phyloP scores from a whole-genome alignment of 2,797 vertebrate species.

The Octomys mimax region DNA sequence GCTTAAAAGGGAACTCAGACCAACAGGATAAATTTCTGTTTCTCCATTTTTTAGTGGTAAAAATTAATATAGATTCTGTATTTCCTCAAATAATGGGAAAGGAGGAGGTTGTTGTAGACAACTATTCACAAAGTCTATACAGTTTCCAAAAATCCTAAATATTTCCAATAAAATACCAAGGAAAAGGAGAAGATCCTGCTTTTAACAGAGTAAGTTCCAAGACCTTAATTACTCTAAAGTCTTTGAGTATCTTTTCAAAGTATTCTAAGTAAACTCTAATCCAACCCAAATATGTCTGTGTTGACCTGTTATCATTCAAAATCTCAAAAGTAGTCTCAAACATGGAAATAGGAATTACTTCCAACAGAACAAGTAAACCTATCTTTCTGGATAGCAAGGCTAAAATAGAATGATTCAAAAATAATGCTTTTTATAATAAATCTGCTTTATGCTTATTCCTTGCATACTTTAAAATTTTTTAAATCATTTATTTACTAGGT shows the following conservation, averaged over 20 bases:
- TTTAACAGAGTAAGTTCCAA: not conserved
- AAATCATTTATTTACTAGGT: no score
- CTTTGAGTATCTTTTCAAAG: not conserved
- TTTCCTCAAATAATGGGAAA: conserved; percentile 41
- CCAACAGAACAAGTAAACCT: not conserved
- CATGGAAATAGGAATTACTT: not conserved
- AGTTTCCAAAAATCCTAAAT: conserved; percentile 8
- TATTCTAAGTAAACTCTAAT: not conserved
- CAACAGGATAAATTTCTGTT: conserved; percentile 31
- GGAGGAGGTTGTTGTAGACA: not conserved
- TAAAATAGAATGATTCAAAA: not conserved
- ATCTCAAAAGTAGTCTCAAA: not conserved
- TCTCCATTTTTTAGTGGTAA: conserved; percentile 46
- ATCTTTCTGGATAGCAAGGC: not conserved
- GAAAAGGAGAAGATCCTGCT: not conserved
- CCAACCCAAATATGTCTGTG: not conserved
- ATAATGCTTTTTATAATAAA: conserved; percentile 7
- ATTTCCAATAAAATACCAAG: conserved; percentile 10
- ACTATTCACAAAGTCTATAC: conserved; percentile 68
- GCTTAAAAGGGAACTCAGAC: conserved; percentile 15
- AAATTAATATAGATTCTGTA: not conserved
- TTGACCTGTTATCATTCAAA: not conserved
- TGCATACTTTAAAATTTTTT: not conserved
- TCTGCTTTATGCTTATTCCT: conserved; percentile 2
- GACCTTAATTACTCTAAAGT: not conserved